Evolutionary conservation across 2,888 invertebrate genomes (phyloP).

Genomic region (Macrophya annulata): DNA sequence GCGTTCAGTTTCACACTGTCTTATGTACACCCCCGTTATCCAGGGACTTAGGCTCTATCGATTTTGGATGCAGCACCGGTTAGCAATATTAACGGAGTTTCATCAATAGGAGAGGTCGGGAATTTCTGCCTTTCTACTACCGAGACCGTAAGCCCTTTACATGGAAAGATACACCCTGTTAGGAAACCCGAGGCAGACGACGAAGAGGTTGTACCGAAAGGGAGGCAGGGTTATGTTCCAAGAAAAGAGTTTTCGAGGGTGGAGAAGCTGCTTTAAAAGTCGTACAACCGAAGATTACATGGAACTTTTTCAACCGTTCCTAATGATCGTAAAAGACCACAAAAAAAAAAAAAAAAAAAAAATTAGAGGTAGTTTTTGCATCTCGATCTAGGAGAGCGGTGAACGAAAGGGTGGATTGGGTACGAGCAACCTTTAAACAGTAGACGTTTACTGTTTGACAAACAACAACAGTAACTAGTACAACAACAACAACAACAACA

Average conservation of each 20-base stretch:
- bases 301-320: constrained; percentile 52
- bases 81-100: constrained; percentile 66
- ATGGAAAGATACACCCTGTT: constrained; percentile 39
- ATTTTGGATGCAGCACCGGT: constrained; percentile 70
- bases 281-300: constrained; percentile 48
- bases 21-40: constrained; percentile 63
- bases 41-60: constrained; percentile 77
- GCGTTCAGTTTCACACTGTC: constrained; percentile 39
- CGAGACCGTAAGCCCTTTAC: constrained; percentile 17
- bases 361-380: constrained; percentile 25
- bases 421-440: neutral
- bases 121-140: constrained; percentile 32
- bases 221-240: constrained; percentile 24
- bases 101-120: constrained; percentile 56
- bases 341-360: too few species aligned
- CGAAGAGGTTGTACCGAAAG: constrained; percentile 43
- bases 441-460: constrained; percentile 27
- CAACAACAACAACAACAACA: neutral
- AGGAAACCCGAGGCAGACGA: constrained; percentile 22
- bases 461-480: constrained; percentile 19
- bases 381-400: neutral
- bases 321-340: constrained; percentile 42
- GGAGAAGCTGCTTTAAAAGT: constrained; percentile 20
- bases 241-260: neutral
- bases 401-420: neutral